Evolutionary conservation across 2,113 vertebrate species (phyloP), one percentile per base, ranked within the genome.

Genomic region (Arvicanthis niloticus): DNA sequence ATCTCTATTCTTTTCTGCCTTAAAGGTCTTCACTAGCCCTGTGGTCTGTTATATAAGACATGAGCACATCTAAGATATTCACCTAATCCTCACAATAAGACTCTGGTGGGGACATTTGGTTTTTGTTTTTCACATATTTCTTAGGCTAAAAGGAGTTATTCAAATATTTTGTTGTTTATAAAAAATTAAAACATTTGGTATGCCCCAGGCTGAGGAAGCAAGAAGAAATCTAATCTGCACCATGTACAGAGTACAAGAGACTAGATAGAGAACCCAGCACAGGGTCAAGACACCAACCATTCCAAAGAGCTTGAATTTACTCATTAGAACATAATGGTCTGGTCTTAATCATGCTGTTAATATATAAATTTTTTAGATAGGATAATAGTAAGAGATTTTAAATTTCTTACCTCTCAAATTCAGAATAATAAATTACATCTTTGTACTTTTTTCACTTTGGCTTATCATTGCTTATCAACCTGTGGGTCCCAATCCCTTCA

Each of bases 151-250:
- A 80, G 29, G 93, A 94, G 81, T 85, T 88, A 65, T 24, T 94
- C 29, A 84, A 94, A 48, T 85, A 37, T 92, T 96, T 97, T 76
- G 70, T n/a, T 88, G 15, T 76, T 45, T 84, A 62, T 73, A 86
- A 60, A 82, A n/a, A 53, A n/a, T 21, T 37, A 95, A 60, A 82
- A 67, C 73, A 91, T 45, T 42, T 95, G 42, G 88, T 81, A 9
- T 89, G 19, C 87, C 10, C 68, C 40, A 76, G 40, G 72, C n/a
- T 75, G 21, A 75, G 73, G 73, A 76, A 76, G 73, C 53, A 73
- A 88, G 85, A 48, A 51, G 45, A 95, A 93, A 89, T 96, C 81
- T 94, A 12, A 67, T 92, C 70, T 95, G 91, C 81, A 91, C 34
- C 40, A 42, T 81, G 51, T 37, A 65, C 1, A 76, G 31, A 81